These are phyloP conservation scores for Tetranychus truncatus DNA, from an alignment of 2,888 invertebrate species.

Conservation along the genomic window DNA sequence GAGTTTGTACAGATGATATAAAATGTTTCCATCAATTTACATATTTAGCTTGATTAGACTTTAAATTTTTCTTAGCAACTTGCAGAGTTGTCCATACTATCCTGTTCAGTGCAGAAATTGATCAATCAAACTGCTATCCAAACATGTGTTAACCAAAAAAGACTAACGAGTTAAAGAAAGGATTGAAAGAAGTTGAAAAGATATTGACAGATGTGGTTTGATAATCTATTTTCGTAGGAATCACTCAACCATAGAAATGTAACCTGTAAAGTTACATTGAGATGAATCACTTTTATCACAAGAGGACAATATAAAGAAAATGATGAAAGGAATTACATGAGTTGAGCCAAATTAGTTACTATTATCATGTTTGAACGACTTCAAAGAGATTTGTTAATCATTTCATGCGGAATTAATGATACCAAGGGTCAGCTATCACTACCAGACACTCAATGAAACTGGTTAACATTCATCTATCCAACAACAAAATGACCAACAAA, in stretches of 20 bases:
- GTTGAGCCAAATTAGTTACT: not conserved
- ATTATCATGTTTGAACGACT: not conserved
- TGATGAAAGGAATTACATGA: not conserved
- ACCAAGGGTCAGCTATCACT: not conserved
- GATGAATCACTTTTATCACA: too few species aligned
- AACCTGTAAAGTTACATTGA: not conserved
- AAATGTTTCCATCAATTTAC: not conserved
- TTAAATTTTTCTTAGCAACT: not conserved
- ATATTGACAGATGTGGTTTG: too few species aligned
- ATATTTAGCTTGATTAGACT: not conserved
- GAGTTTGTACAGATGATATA: too few species aligned
- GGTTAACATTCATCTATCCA: not conserved
- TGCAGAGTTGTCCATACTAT: too few species aligned
- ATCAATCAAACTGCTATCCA: too few species aligned
- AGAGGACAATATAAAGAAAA: too few species aligned
- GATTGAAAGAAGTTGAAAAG: too few species aligned
- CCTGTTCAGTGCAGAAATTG: too few species aligned
- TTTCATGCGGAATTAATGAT: not conserved
- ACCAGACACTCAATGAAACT: not conserved
- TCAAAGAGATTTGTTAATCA: not conserved
- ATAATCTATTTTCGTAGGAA: not conserved
- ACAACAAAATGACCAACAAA: not conserved
- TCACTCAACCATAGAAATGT: not conserved
- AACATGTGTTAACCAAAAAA: too few species aligned
- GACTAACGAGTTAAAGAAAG: too few species aligned